Percentiles rank a stretch among this genome's conserved stretches.
Evolutionary conservation across 2,888 invertebrate species (phyloP).

Genomic region (Leptodirus hochenwartii): DNA sequence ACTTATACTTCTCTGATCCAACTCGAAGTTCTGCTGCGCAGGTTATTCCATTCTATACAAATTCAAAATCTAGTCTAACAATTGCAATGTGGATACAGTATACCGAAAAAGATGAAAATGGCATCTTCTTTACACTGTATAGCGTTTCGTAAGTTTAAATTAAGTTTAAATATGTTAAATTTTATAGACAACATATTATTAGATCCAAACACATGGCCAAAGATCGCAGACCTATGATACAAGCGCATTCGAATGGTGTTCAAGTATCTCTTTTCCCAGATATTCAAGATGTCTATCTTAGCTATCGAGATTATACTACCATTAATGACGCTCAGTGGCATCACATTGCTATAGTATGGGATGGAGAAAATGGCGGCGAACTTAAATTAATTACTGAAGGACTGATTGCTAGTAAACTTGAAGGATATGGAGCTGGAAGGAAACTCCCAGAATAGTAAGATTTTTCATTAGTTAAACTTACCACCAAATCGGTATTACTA

Average conservation of each 20-base stretch:
- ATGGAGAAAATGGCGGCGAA: slow-evolving; percentile 68
- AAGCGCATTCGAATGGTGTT: slow-evolving; percentile 86
- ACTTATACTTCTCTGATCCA: slow-evolving; percentile 86
- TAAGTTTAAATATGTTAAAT: slow-evolving; percentile 1
- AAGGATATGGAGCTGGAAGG: slow-evolving; percentile 72
- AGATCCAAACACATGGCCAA: slow-evolving; percentile 64
- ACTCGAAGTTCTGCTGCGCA: slow-evolving; percentile 81
- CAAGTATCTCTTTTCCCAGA: slow-evolving; percentile 80
- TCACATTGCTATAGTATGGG: slow-evolving; percentile 90
- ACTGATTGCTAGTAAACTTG: slow-evolving; percentile 79
- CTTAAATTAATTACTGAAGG: slow-evolving; percentile 89
- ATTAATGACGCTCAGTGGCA: slow-evolving; percentile 96
- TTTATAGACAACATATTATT: slow-evolving; percentile 5
- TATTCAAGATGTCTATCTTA: slow-evolving; percentile 73
- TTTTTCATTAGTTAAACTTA: no score
- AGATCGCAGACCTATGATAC: slow-evolving; percentile 63
- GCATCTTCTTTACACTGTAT: slow-evolving; percentile 86
- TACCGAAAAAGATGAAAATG: slow-evolving; percentile 76
- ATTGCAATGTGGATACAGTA: slow-evolving; percentile 96
- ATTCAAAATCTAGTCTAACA: slow-evolving; percentile 60
- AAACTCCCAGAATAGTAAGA: slow-evolving; percentile 69
- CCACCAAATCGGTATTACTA: no score
- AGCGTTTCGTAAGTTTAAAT: slow-evolving; percentile 49
- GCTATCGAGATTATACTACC: slow-evolving; percentile 80
- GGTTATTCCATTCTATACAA: slow-evolving; percentile 76